Conservation (phyloP, 2,797 vertebrate species). For the Oreochromis grahami region DNA sequence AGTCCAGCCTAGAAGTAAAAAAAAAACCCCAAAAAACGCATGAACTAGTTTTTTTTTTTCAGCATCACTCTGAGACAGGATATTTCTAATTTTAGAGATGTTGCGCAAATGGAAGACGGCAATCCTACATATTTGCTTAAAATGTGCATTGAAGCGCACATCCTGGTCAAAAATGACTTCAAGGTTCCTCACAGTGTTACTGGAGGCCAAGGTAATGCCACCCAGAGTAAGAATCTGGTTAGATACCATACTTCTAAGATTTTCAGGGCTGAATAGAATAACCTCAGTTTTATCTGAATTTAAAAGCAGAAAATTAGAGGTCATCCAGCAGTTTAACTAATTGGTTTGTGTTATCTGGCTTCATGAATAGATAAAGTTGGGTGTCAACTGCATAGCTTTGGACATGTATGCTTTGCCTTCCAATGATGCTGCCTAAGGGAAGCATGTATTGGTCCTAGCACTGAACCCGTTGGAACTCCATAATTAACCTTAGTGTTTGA, state of each 20-base stretch:
- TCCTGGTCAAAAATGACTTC: neutral
- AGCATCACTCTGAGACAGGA: no score
- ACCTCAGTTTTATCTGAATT: neutral
- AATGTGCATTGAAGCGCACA: neutral
- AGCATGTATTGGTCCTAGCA: neutral
- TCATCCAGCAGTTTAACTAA: neutral
- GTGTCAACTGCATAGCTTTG: neutral
- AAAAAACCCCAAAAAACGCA: no score
- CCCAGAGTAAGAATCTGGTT: neutral
- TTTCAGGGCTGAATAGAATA: neutral
- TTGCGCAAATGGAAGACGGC: fast-evolving
- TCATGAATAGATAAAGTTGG: neutral
- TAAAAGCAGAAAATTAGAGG: neutral
- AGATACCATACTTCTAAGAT: neutral
- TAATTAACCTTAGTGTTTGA: neutral
- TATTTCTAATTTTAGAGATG: no score
- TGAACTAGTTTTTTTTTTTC: no score
- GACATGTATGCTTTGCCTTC: neutral
- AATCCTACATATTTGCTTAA: neutral
- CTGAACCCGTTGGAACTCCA: neutral
- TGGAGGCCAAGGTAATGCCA: neutral
- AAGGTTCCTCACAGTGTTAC: neutral
- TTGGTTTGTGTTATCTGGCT: neutral
- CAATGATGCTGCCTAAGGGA: neutral
- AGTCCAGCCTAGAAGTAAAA: no score